Base-by-base conservation (phyloP, 2,888 invertebrate genomes). In the Onchidella celtica region DNA sequence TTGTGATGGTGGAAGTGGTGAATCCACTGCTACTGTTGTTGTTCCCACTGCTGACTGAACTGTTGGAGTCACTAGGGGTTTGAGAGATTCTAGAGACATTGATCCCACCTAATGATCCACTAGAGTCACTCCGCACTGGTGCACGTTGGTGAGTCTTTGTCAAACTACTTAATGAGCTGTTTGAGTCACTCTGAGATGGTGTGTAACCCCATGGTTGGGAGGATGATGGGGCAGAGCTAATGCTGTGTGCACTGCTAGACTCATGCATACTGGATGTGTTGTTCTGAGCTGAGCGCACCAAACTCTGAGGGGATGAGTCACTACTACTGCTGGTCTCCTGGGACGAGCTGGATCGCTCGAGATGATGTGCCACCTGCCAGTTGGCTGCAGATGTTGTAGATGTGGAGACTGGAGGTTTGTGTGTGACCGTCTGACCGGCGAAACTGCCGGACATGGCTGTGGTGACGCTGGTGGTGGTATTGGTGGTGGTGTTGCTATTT, bases 11-110 rank as follows among this genome's bases (percentile, higher is more conserved):
- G 14, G 74, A 88, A 36, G 87, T 85, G 4, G 89, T 87, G 76
- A 88, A 89, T 73, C 83, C 81, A 72, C 86, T 84, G 78, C 86
- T 87, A 14, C 88, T 84, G 17, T 87, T 86, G 57, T 84, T 83
- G 65, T 91, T 91, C 27, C 88, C 89, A 75, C 89, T 90, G 75
- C 88, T 88, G n/a, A 90, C 75, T 2, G 92, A 91, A 29, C 85
- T 86, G 73, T 87, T 87, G 21, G 76, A 76, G 63, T 79, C 79
- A 80, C 73, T 80, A 14, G 63, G 80, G 40, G 65, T 80, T 29
- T 73, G 73, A 29, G 74, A 80, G 57, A 38, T 74, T 29, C 66
- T 40, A n/a, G 79, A 72, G 6, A 63, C 38, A 38, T 72, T 63
- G 4, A 3, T 32, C 29, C 74, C 80, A 32, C 74, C 74, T 11